These are phyloP conservation scores for Falcaria lacertinaria DNA, from an alignment of 2,888 invertebrate species.

Conservation along the genomic window DNA sequence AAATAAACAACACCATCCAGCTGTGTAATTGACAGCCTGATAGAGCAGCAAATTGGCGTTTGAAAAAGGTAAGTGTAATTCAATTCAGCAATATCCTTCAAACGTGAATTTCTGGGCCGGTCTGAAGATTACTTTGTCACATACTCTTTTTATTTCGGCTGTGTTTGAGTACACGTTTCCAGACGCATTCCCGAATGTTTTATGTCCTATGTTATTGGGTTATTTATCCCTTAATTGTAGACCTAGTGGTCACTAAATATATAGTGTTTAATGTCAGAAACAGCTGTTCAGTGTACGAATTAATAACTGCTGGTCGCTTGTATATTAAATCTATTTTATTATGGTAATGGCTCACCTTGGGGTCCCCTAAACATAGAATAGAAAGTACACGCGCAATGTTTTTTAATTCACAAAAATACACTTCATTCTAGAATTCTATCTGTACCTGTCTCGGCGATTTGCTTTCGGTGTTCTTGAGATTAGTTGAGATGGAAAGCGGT, in stretches of 20 bases:
- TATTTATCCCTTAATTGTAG: background rate
- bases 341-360: background rate
- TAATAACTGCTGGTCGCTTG: background rate
- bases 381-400: too few relatives aligned
- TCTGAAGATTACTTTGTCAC: too few relatives aligned
- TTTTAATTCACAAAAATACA: too few relatives aligned
- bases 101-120: too few relatives aligned
- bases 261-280: background rate
- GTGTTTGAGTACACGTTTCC: too few relatives aligned
- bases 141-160: too few relatives aligned
- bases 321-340: background rate
- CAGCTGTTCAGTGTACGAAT: background rate
- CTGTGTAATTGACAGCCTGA: background rate
- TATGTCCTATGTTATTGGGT: background rate
- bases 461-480: too few relatives aligned
- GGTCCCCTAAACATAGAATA: too few relatives aligned
- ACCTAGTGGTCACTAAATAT: background rate
- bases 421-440: too few relatives aligned
- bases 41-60: background rate
- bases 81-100: too few relatives aligned
- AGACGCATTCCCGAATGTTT: background rate
- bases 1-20: constrained; percentile 45
- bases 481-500: too few relatives aligned
- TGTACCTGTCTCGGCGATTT: too few relatives aligned
- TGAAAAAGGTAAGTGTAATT: background rate